These are phyloP conservation scores for Enhydra lutris DNA, from an alignment of 2,113 vertebrate species.

Conservation along the genomic window DNA sequence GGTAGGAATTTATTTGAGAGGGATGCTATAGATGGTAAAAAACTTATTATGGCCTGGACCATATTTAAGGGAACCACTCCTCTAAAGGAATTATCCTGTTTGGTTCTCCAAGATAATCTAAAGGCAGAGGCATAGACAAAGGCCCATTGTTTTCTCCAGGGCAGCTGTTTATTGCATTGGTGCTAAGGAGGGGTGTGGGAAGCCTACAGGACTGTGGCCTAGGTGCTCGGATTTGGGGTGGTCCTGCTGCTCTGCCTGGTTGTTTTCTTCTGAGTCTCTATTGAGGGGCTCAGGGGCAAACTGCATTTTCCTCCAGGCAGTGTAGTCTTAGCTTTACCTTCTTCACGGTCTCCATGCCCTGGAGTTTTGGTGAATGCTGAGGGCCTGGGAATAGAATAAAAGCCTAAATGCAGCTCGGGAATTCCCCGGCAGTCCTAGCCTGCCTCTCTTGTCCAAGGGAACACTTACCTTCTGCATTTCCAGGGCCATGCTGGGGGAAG, in stretches of 20 bases:
- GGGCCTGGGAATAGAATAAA: neutral
- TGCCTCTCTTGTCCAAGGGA: neutral
- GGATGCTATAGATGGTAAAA: neutral
- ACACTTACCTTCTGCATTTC: neutral
- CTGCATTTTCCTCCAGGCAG: neutral
- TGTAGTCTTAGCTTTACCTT: neutral
- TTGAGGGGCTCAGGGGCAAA: neutral
- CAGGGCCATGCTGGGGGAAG: slow-evolving; percentile 36
- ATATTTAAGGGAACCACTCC: neutral
- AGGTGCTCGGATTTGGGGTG: neutral
- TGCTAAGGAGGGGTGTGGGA: neutral
- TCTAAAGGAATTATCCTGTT: slow-evolving; percentile 34
- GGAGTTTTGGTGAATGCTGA: neutral
- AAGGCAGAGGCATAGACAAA: slow-evolving; percentile 35
- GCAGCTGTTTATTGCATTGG: slow-evolving; percentile 53
- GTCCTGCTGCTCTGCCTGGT: neutral
- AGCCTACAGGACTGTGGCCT: neutral
- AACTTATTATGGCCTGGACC: neutral
- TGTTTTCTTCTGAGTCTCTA: slow-evolving; percentile 2
- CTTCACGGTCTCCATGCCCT: neutral
- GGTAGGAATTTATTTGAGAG: neutral
- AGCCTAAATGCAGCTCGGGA: neutral
- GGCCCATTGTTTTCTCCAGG: slow-evolving; percentile 46
- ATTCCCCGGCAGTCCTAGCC: neutral
- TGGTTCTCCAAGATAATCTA: slow-evolving; percentile 10